phyloP scores from a whole-genome alignment of 2,797 vertebrate genomes.

The Myripristis murdjan region DNA sequence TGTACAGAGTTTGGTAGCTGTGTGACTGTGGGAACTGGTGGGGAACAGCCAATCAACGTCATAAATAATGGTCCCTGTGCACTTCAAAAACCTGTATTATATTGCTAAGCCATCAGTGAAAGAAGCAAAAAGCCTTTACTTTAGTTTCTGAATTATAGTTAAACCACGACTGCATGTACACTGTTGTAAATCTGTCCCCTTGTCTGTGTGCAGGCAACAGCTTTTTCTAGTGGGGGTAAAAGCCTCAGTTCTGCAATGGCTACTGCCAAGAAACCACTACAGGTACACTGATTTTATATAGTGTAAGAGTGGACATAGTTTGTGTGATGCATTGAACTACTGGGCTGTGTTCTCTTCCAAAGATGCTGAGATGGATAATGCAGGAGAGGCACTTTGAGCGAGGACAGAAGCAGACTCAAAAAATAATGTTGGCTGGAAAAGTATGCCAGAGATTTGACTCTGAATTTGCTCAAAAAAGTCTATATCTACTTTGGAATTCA shows the following conservation, averaged over 20 bases:
- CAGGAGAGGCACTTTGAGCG: slow-evolving; percentile 12
- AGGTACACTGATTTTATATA: slow-evolving; percentile 27
- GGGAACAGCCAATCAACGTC: slow-evolving; percentile 42
- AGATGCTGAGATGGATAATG: slow-evolving; percentile 12
- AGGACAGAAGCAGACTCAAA: neutral
- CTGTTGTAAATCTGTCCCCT: slow-evolving; percentile 42
- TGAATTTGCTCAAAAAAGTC: neutral
- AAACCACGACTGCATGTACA: slow-evolving; percentile 50
- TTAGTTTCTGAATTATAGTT: slow-evolving; percentile 37
- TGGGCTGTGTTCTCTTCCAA: slow-evolving; percentile 9
- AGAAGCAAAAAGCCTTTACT: slow-evolving; percentile 46
- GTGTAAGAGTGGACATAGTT: slow-evolving; percentile 16
- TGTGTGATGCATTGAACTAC: slow-evolving; percentile 14
- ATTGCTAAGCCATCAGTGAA: slow-evolving; percentile 44
- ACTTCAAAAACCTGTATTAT: slow-evolving; percentile 51
- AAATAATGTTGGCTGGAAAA: neutral
- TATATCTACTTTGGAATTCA: neutral
- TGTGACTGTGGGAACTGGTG: slow-evolving; percentile 16
- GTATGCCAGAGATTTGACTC: neutral
- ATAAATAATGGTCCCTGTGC: slow-evolving; percentile 39
- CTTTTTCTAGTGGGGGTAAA: slow-evolving; percentile 49
- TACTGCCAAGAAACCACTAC: slow-evolving; percentile 21
- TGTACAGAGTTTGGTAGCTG: slow-evolving; percentile 40
- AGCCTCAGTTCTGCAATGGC: slow-evolving; percentile 17
- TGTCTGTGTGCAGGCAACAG: slow-evolving; percentile 36